Evolutionary conservation across 2,797 vertebrate species (phyloP).

Genomic region (Champsocephalus esox): DNA sequence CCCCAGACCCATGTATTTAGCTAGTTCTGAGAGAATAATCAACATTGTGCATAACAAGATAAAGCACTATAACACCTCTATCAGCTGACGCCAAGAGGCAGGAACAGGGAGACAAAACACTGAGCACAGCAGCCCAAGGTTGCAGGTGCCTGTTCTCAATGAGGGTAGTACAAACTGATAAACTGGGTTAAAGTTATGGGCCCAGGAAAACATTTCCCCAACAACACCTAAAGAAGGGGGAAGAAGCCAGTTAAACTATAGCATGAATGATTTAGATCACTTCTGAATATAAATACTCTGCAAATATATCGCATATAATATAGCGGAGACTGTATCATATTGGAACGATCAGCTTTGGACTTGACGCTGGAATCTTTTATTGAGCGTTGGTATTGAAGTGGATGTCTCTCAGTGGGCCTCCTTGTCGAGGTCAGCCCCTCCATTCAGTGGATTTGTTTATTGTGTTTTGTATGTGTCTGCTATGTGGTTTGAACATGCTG

Average conservation of each 20-base stretch:
- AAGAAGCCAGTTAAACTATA: background rate
- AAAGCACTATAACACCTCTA: no score
- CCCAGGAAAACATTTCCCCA: no score
- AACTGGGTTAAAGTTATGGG: no score
- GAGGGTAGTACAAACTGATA: no score
- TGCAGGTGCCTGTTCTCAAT: no score
- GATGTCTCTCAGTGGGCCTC: constrained; percentile 47
- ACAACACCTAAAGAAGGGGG: background rate
- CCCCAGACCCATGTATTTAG: no score
- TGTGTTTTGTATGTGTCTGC: constrained; percentile 17
- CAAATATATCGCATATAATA: background rate
- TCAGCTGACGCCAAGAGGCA: no score
- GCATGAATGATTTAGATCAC: background rate
- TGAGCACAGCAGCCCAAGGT: no score
- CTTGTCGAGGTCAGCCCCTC: constrained; percentile 46
- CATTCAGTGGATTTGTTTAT: constrained; percentile 31
- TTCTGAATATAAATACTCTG: background rate
- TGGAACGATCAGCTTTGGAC: background rate
- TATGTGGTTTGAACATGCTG: background rate
- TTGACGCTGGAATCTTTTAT: background rate
- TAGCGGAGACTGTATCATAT: background rate
- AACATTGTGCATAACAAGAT: no score
- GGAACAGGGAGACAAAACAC: no score
- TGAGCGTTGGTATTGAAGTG: constrained; percentile 25
- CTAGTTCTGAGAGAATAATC: no score